Base-by-base conservation (phyloP, 1,140 invertebrate species). In the Reticulitermes speratus region DNA sequence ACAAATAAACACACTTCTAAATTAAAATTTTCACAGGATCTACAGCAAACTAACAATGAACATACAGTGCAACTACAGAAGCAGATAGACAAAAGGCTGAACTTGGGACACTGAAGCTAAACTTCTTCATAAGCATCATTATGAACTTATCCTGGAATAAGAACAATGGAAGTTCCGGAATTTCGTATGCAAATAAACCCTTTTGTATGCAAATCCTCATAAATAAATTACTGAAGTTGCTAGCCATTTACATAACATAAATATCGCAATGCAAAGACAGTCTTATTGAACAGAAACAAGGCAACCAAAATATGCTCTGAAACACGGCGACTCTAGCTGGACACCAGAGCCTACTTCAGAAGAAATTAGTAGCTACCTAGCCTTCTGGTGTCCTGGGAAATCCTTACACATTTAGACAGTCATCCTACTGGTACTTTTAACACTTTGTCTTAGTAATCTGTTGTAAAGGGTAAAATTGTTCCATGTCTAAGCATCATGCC, bases 141-240 rank as follows among this genome's bases (percentile, higher is more conserved):
- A 75, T 16, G n/a, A 75, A 30, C 8, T n/a, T 65, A 16, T 23
- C 19, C 59, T 75, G n/a, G 3, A 75, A 30, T 30, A 75, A 44
- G 25, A 44, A 45, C 16, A 84, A 11, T 84, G n/a, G 14, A 84
- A 25, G 83, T 25, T 8, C 38, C 12, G 7, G 11, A 7, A 52
- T 44, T 84, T 14, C 6, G 48, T n/a, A 84, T 84, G 48, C 83
- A 52, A 84, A 84, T 84, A 84, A n/a, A 32, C 44, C 48, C 65
- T 30, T 75, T 75, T 75, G 65, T 8, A 75, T 75, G 65, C n/a
- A 75, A 75, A 75, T 75, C n/a, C 11, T 75, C 25, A 75, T 30
- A 75, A 75, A 25, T 25, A 30, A n/a, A 75, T 75, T 75, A 75
- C 14, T 30, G 25, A 75, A 30, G 7, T 30, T 2, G 9, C n/a